Conservation (phyloP, 92 coral and sea anemone genomes). For the Paramuricea clavata region DNA sequence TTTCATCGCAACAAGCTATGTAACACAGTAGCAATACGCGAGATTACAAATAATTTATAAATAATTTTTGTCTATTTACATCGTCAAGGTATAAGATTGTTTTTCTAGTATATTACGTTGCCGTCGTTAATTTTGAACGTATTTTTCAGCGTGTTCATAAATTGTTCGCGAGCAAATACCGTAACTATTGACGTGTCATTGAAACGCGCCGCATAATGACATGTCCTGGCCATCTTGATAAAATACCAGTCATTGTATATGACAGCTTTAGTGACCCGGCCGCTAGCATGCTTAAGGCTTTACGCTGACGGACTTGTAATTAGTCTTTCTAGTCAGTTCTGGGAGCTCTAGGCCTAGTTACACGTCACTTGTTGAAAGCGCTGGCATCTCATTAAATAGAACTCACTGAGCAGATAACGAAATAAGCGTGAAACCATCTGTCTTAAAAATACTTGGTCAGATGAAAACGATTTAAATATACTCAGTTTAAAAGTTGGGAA, state of each 20-base stretch:
- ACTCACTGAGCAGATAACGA: no score
- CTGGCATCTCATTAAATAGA: no score
- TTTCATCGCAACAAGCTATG: no score
- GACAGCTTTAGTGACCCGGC: not conserved
- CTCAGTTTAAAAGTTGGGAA: no score
- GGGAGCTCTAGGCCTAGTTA: not conserved
- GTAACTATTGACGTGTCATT: not conserved
- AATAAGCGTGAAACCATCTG: no score
- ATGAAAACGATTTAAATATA: no score
- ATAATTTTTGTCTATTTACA: slow-evolving; percentile 1
- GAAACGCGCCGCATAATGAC: not conserved
- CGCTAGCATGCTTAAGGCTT: not conserved
- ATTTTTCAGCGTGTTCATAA: not conserved
- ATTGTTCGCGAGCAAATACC: not conserved
- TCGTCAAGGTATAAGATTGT: not conserved
- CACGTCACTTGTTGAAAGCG: not conserved
- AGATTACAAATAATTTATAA: slow-evolving; percentile 19
- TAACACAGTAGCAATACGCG: not conserved
- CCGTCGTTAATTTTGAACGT: not conserved
- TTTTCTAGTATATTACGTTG: not conserved
- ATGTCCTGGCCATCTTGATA: not conserved
- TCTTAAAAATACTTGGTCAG: no score
- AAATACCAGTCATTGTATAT: not conserved
- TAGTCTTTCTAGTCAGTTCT: not conserved
- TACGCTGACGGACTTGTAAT: not conserved